phyloP scores from a whole-genome alignment of 1,140 invertebrate genomes.

The Musca vetustissima region DNA sequence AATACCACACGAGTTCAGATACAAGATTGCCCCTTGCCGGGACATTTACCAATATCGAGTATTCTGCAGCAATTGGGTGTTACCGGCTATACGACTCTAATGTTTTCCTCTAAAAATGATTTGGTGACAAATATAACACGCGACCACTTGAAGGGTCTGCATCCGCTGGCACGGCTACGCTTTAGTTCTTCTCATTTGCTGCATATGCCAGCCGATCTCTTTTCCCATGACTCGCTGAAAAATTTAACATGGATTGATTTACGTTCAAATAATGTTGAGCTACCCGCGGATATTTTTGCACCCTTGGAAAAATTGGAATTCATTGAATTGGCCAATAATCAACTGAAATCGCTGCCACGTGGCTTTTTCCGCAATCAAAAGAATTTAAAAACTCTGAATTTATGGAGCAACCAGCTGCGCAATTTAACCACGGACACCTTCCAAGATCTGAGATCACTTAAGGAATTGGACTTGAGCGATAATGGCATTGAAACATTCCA shows the following conservation, averaged over 20 bases:
- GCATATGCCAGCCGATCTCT: slow-evolving; percentile 62
- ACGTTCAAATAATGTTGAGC: slow-evolving; percentile 61
- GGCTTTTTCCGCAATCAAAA: slow-evolving; percentile 63
- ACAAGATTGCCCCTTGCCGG: slow-evolving; percentile 43
- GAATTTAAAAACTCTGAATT: slow-evolving; percentile 61
- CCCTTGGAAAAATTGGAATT: slow-evolving; percentile 60
- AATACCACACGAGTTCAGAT: slow-evolving; percentile 42
- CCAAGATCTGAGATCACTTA: slow-evolving; percentile 60
- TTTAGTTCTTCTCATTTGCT: slow-evolving; percentile 46
- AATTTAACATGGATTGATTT: slow-evolving; percentile 64
- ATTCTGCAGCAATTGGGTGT: slow-evolving; percentile 46
- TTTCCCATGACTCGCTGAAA: slow-evolving; percentile 57
- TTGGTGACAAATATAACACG: slow-evolving; percentile 46
- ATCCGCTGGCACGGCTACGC: slow-evolving; percentile 39
- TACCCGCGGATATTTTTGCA: slow-evolving; percentile 62
- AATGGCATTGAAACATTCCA: slow-evolving; percentile 64
- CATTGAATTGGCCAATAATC: slow-evolving; percentile 66
- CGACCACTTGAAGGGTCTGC: slow-evolving; percentile 39
- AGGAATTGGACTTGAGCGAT: slow-evolving; percentile 63
- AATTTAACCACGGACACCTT: slow-evolving; percentile 63
- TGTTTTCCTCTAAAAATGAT: slow-evolving; percentile 44
- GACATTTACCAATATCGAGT: slow-evolving; percentile 39
- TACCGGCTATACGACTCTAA: slow-evolving; percentile 34
- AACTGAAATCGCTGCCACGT: slow-evolving; percentile 60
- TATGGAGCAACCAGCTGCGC: slow-evolving; percentile 66